phyloP scores from a whole-genome alignment of 2,888 invertebrate genomes.

The Noctua janthe region DNA sequence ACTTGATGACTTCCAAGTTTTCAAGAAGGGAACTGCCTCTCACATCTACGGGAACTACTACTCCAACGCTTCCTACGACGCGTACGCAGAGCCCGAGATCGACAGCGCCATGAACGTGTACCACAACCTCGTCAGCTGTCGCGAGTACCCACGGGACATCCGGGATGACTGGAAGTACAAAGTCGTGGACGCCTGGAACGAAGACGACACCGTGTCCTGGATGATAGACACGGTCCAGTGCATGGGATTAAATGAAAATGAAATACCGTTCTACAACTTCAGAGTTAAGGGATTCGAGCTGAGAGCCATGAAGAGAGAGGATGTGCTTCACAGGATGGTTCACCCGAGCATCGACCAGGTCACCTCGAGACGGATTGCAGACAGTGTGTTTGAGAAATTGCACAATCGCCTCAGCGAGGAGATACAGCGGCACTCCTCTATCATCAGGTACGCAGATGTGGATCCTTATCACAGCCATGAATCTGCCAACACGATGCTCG shows the following conservation, averaged over 20 bases:
- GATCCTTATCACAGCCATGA: constrained; percentile 80
- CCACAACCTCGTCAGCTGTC: constrained; percentile 83
- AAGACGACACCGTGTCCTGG: constrained; percentile 91
- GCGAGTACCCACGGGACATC: constrained; percentile 78
- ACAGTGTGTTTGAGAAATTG: constrained; percentile 82
- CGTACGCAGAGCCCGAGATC: constrained; percentile 83
- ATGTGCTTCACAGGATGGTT: constrained; percentile 80
- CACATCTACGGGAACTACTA: constrained; percentile 85
- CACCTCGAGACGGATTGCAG: constrained; percentile 79
- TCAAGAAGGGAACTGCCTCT: constrained; percentile 84
- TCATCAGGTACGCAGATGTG: constrained; percentile 82
- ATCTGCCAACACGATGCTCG: constrained; percentile 79
- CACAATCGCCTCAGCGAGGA: constrained; percentile 82
- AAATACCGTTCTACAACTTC: constrained; percentile 86
- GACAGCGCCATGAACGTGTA: constrained; percentile 83
- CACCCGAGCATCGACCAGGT: constrained; percentile 79
- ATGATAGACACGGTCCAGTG: constrained; percentile 82
- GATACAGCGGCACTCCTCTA: constrained; percentile 77
- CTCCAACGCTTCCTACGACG: constrained; percentile 80
- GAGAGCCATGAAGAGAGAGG: constrained; percentile 81
- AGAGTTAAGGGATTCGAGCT: constrained; percentile 82
- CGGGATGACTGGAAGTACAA: constrained; percentile 90
- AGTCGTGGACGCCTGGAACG: constrained; percentile 88
- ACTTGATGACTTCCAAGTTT: constrained; percentile 88
- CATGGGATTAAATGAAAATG: constrained; percentile 82